These are phyloP conservation scores for Gobiocypris rarus DNA, from an alignment of 2,113 vertebrate genomes.

Conservation along the genomic window DNA sequence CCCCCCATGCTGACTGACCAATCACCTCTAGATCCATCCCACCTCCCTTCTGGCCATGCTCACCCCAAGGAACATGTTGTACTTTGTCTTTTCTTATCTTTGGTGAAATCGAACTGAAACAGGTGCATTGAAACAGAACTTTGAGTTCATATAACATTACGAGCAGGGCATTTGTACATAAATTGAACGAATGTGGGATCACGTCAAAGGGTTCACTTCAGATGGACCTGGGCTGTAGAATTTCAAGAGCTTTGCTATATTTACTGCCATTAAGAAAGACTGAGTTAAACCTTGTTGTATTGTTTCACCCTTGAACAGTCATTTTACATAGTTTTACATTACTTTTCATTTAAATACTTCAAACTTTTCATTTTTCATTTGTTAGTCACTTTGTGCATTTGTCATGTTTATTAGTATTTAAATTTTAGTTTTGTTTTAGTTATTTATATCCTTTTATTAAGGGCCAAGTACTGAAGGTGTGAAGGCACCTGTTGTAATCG, in stretches of 20 bases:
- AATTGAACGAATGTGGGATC: background rate
- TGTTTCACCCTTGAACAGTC: background rate
- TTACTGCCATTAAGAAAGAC: background rate
- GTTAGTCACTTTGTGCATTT: no score
- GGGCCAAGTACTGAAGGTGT: no score
- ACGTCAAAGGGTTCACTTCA: background rate
- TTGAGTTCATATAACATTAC: background rate
- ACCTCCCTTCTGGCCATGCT: constrained; percentile 19
- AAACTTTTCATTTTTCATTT: no score
- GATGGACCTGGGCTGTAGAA: background rate
- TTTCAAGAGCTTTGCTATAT: no score
- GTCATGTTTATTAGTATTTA: no score
- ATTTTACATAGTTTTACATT: no score
- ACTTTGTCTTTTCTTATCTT: constrained; percentile 49
- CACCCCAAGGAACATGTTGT: background rate
- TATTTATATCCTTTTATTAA: no score
- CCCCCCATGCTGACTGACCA: constrained; percentile 17
- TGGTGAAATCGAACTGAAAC: background rate
- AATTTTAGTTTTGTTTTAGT: no score
- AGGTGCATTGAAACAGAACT: background rate
- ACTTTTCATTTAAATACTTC: no score
- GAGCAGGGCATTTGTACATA: constrained; percentile 2
- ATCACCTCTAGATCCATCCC: constrained; percentile 18
- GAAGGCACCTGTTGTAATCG: no score
- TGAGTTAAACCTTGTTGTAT: background rate